Percentiles rank a stretch among this genome's conserved stretches.
These are phyloP conservation scores for Tupaia chinensis DNA, from an alignment of 2,113 vertebrate species.

Conservation along the genomic window DNA sequence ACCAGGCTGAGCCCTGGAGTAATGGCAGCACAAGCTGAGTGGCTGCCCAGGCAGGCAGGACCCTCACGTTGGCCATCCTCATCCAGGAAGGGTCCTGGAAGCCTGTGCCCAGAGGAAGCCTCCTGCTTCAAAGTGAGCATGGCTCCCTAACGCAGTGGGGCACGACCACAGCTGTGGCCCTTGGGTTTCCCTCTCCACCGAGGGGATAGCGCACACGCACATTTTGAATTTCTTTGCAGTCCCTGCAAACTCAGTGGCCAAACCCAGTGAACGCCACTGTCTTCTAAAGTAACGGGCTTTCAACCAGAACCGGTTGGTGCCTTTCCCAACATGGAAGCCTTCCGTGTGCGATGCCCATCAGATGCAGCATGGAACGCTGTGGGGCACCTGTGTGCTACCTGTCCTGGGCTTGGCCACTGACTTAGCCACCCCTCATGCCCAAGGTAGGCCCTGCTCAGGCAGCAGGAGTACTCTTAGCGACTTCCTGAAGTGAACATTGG, in stretches of 20 bases:
- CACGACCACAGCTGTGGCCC: no score
- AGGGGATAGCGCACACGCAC: no score
- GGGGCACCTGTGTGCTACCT: conserved; percentile 56
- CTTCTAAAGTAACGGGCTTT: conserved; percentile 75
- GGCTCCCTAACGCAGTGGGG: no score
- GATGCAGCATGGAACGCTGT: conserved; percentile 26
- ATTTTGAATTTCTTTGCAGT: conserved; percentile 55
- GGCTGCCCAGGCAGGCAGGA: not conserved
- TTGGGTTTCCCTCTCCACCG: no score
- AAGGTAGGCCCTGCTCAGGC: conserved; percentile 65
- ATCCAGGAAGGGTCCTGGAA: not conserved
- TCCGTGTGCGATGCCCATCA: conserved; percentile 53
- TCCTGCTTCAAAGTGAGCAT: not conserved
- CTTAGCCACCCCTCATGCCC: not conserved
- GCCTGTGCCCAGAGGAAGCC: not conserved
- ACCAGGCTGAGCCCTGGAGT: no score
- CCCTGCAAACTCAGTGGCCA: not conserved
- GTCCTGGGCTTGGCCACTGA: conserved; percentile 49
- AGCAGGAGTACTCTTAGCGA: conserved; percentile 61
- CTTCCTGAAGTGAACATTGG: conserved; percentile 45
- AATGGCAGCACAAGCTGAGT: no score
- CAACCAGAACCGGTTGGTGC: conserved; percentile 57
- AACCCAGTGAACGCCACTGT: not conserved
- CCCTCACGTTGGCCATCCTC: not conserved
- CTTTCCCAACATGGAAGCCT: conserved; percentile 61